Evolutionary conservation across 2,797 vertebrate genomes (phyloP), one percentile per base, ranked within the genome.

Genomic region (Cyclopterus lumpus): DNA sequence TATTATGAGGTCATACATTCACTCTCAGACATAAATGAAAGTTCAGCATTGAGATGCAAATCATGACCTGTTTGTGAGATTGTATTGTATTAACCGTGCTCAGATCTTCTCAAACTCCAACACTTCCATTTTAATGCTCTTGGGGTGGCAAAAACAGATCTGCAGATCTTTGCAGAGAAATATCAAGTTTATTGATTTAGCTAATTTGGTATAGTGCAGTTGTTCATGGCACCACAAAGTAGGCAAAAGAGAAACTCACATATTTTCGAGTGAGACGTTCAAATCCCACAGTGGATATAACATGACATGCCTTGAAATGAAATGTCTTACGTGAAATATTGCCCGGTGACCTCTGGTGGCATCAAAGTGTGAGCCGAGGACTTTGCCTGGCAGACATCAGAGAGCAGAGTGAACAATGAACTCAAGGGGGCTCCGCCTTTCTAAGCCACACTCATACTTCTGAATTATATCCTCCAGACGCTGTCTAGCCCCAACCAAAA

Each of bases 1-100:
- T 61, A 81, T 82, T 76, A 81, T 77, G 69, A 83, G 84, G 85
- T 88, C 79, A 73, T 22, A 66, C 15, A 42, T 57, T 62, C 49
- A 40, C 53, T 69, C 70, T 67, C 26, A 80, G 58, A 55, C 49
- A 55, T 22, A 82, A 68, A 84, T 84, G 18, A 63, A 82, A 88
- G 73, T 67, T 80, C n/a, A 86, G 28, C 51, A 42, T 76, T 86
- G 15, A 85, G 71, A 75, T 84, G 73, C 44, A 86, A 87, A 84
- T 82, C 26, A 44, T 67, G 26, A 85, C 66, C 55, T 49, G 34
- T 74, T 82, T 80, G 14, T 38, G n/a, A 73, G 65, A 80, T 70
- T 57, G 18, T 26, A 58, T 78, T 81, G 55, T 40, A 51, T 32
- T 58, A 49, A 70, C 79, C 67, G 63, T 14, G 49, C 69, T 73